Base-by-base conservation (phyloP, 2,113 vertebrate genomes). In the Tautogolabrus adspersus region DNA sequence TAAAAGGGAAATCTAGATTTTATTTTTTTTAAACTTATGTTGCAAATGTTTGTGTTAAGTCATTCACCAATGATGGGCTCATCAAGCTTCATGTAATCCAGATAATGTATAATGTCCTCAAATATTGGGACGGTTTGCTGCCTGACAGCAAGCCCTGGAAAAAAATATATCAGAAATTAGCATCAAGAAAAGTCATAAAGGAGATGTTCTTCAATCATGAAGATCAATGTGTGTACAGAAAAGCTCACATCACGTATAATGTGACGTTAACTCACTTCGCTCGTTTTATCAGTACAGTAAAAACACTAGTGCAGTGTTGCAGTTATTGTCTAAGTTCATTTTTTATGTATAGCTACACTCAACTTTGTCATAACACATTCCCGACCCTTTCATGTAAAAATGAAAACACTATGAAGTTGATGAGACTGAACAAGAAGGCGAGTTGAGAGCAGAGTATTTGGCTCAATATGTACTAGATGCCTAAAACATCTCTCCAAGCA, bases 21-120 rank as follows among this genome's bases (percentile, higher is more conserved):
- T 34, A 34, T 34, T 5, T 34, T 34, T 34, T 34, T 34, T 26
- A n/a, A 26, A 34, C 30, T 34, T 34, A 6, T 42, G 40, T 42
- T 42, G 1, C 11, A 49, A 46, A 44, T 19, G 9, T 13, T 11
- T n/a, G 5, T 40, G 30, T 5, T 0, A 21, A 10, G 23, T 26
- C 62, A 83, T 68, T 92, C 79, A 95, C 94, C 94, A 60, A 95
- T 93, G 40, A 95, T 91, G 10, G 94, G 94, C 47, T 95, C 94
- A 78, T 94, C 88, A 54, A 95, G 88, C 8, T 94, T 85, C 75
- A 95, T 72, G 88, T 93, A 94, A 47, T 91, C 79, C 82, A 95
- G 66, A 77, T 94, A 95, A 1, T 94, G 81, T 52, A 69, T 34
- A 38, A 94, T 89, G 82, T 93, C 83, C 6, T 69, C 77, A 87